Evolutionary conservation across 2,888 invertebrate genomes (phyloP).

Genomic region (Hermaeophaga mercurialis): DNA sequence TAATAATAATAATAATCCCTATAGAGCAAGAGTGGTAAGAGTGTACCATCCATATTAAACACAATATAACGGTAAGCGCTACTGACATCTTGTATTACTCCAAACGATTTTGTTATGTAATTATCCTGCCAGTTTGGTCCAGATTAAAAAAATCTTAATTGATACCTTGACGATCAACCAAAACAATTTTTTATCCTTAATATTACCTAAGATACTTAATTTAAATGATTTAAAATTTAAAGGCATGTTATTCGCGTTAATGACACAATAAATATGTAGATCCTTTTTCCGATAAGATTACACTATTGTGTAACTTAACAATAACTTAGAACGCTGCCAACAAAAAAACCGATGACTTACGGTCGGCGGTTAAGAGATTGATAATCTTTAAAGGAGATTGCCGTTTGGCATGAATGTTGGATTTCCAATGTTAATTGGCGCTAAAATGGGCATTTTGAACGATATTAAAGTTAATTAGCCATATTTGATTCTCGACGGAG

Average conservation of each 20-base stretch:
- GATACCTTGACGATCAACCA: background rate
- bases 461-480: slow-evolving; percentile 5
- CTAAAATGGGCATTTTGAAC: slow-evolving; percentile 3
- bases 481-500: too few relatives aligned
- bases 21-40: too few relatives aligned
- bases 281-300: slow-evolving; percentile 51
- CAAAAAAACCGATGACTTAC: slow-evolving; percentile 40
- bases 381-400: slow-evolving; percentile 31
- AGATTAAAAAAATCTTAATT: background rate
- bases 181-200: background rate
- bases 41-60: too few relatives aligned
- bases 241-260: slow-evolving; percentile 55
- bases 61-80: too few relatives aligned
- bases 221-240: slow-evolving; percentile 56
- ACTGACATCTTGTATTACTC: too few relatives aligned
- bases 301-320: slow-evolving; percentile 46
- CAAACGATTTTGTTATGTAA: background rate
- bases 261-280: slow-evolving; percentile 57
- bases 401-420: slow-evolving; percentile 29
- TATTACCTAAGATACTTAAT: slow-evolving; percentile 43
- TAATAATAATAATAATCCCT: too few relatives aligned
- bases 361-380: slow-evolving; percentile 28
- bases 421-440: slow-evolving; percentile 10
- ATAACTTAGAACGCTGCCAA: slow-evolving; percentile 29
- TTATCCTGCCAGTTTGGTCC: background rate